Percentiles rank a stretch among this genome's conserved stretches.
Conservation (phyloP, 1,140 invertebrate genomes). For the Nephotettix cincticeps region DNA sequence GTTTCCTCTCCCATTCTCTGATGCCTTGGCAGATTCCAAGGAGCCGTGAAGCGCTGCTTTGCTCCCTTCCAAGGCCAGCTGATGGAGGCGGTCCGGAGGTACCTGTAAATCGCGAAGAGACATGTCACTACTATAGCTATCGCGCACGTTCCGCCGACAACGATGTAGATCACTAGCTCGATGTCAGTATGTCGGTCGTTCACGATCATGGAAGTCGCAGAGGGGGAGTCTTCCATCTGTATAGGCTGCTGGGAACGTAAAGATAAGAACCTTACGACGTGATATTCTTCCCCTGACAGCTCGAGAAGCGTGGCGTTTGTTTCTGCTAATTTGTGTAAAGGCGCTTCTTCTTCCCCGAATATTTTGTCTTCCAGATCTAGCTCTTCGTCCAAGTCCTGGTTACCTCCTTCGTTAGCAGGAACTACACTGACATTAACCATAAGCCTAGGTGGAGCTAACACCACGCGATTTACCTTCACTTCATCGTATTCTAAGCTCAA, state of each 20-base stretch:
- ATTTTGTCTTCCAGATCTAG: constrained; percentile 37
- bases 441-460: constrained; percentile 42
- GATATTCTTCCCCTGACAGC: constrained; percentile 46
- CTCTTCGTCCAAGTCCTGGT: constrained; percentile 37
- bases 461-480: constrained; percentile 42
- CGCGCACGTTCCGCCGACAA: constrained; percentile 39
- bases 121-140: constrained; percentile 36
- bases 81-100: constrained; percentile 33
- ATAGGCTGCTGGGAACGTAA: constrained; percentile 38
- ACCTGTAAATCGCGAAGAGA: constrained; percentile 37
- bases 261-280: constrained; percentile 41
- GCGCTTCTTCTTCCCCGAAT: constrained; percentile 40
- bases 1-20: constrained; percentile 33
- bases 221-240: constrained; percentile 32
- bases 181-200: constrained; percentile 41
- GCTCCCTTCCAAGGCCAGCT: constrained; percentile 41
- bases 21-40: constrained; percentile 28
- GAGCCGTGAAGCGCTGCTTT: constrained; percentile 32
- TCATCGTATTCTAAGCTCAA: constrained; percentile 46
- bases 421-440: constrained; percentile 45
- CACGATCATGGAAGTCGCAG: constrained; percentile 28
- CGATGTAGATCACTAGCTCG: constrained; percentile 41
- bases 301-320: constrained; percentile 46
- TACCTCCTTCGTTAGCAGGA: constrained; percentile 31
- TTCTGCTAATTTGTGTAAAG: constrained; percentile 43